phyloP scores from a whole-genome alignment of 1,140 invertebrate species.

The Marisa cornuarietis region DNA sequence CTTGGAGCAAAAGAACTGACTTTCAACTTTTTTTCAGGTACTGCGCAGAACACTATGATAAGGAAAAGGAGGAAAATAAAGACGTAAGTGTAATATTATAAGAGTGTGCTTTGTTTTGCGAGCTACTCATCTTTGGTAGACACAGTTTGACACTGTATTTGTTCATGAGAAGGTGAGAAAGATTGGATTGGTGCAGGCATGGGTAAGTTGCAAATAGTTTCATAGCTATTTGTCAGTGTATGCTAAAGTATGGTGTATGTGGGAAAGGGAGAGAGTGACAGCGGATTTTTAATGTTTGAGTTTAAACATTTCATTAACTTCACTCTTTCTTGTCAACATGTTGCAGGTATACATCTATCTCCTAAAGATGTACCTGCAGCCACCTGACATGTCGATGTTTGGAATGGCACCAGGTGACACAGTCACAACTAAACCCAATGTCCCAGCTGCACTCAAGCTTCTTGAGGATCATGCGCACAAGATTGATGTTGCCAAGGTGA shows the following conservation, averaged over 20 bases:
- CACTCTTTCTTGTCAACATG: not conserved
- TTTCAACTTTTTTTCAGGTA: constrained; percentile 69
- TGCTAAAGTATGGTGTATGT: no score
- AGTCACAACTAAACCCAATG: constrained; percentile 72
- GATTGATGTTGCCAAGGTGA: constrained; percentile 81
- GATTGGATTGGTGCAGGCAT: no score
- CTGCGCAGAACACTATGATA: constrained; percentile 73
- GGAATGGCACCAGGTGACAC: constrained; percentile 64
- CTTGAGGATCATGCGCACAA: constrained; percentile 83
- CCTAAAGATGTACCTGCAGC: constrained; percentile 70
- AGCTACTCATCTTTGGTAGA: no score
- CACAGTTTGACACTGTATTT: no score
- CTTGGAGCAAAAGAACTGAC: not conserved
- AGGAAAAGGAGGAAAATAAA: constrained; percentile 67
- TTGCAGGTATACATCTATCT: constrained; percentile 71
- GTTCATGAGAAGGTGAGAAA: no score
- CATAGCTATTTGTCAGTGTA: no score
- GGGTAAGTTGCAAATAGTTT: no score
- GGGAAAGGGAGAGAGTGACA: no score
- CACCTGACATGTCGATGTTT: constrained; percentile 68
- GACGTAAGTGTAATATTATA: constrained; percentile 59
- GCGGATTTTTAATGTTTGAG: no score
- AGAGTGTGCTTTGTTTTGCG: no score
- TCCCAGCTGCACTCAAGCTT: constrained; percentile 80
- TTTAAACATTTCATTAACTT: no score